Evolutionary conservation across 2,113 vertebrate species (phyloP), one percentile per base, ranked within the genome.

Genomic region (rabbit (Oryctolagus cuniculus)): DNA sequence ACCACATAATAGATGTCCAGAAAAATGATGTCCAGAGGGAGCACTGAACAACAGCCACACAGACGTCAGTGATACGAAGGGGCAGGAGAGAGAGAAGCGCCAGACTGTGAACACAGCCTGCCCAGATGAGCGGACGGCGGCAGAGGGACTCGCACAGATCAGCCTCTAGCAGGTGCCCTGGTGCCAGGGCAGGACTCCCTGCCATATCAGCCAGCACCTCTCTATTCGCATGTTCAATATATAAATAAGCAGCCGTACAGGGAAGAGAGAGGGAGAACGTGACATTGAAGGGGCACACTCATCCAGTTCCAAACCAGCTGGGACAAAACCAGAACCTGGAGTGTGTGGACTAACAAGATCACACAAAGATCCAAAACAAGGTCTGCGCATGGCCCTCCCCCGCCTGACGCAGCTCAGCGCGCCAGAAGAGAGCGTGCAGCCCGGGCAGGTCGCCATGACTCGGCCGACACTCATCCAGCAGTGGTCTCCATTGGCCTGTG

Each of bases 161-260:
- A 81, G 69, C 29, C 91, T 90, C 55, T 97, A 97, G 98, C 67
- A 91, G 93, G 69, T 74, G 49, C 66, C 82, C 31, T 44, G 63
- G 96, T 93, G 83, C 89, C 34, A 66, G 21, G 70, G 72, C 93
- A 96, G 88, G 93, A 25, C 78, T 91, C 89, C 19, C 15, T 94
- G 93, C 70, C 77, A 24, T 70, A 61, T 16, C 1, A 95, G 89
- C 19, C 19, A 9, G 31, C 44, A 27, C 58, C 53, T 94, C 49
- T 44, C 51, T 83, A 96, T 97, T 91, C 85, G 86, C 93, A 77
- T 87, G 93, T 93, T 97, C 97, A 81, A 95, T 91, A 82, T 10
- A 15, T 79, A 97, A 97, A 81, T 82, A 89, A 90, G 55, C 16
- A 24, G 36, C 29, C 70, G 16, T 22, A n/a, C 74, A 79, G 7